Conservation (phyloP, 2,888 invertebrate genomes). For the Tipula unca region DNA sequence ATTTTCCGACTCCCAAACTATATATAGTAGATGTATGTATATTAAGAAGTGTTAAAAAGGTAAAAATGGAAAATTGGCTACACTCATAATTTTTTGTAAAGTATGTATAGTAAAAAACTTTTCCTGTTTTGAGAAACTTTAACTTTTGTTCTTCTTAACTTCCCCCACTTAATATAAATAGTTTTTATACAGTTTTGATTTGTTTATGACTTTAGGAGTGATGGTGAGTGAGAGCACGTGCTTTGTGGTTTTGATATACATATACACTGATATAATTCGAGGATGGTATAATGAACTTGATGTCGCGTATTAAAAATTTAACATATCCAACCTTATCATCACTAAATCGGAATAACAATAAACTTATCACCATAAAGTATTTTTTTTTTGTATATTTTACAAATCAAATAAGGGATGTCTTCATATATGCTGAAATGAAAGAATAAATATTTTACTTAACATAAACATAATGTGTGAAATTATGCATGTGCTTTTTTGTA, state of each 20-base stretch:
- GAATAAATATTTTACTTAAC: not conserved
- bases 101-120: not conserved
- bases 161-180: not conserved
- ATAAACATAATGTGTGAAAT: not conserved
- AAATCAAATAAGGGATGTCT: not conserved
- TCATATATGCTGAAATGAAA: not conserved
- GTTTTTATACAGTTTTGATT: not conserved
- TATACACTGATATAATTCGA: not conserved
- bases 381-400: not conserved
- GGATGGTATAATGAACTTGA: not conserved
- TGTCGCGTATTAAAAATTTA: not conserved
- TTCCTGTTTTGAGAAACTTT: not conserved
- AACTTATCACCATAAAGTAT: not conserved
- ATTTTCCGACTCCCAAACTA: not conserved
- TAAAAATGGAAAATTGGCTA: not conserved
- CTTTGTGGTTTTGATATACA: not conserved
- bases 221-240: not conserved
- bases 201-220: not conserved
- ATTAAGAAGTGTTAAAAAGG: conserved; percentile 1
- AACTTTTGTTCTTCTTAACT: not conserved
- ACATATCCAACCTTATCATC: not conserved
- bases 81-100: not conserved
- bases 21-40: not conserved
- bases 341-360: not conserved
- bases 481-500: not conserved